Evolutionary conservation across 2,888 invertebrate genomes (phyloP).

Genomic region (Alloscopus bannaensis): DNA sequence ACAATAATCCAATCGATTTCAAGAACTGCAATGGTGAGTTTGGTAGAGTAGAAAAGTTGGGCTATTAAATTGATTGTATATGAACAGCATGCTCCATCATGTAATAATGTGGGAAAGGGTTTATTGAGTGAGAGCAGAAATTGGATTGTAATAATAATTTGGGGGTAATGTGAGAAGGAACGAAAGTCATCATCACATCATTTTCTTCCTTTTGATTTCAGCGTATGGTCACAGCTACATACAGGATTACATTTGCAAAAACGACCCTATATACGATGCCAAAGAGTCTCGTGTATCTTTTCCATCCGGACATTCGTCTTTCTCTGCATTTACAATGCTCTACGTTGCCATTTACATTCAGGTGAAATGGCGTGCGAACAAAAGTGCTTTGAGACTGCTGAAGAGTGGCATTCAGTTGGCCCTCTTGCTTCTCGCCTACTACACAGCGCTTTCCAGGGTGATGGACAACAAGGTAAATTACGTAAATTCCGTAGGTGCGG

Average conservation of each 20-base stretch:
- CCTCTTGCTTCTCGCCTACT: slow-evolving; percentile 87
- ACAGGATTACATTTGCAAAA: slow-evolving; percentile 74
- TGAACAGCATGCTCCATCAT: background rate
- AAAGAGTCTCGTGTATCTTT: slow-evolving; percentile 82
- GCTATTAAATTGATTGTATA: background rate
- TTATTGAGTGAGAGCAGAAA: slow-evolving; percentile 22
- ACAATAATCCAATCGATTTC: slow-evolving; percentile 78
- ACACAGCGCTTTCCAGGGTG: slow-evolving; percentile 91
- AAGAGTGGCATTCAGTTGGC: slow-evolving; percentile 90
- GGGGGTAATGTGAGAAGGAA: slow-evolving; percentile 36
- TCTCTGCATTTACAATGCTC: slow-evolving; percentile 80
- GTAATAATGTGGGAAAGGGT: background rate
- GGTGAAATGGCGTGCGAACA: slow-evolving; percentile 68
- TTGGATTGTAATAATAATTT: background rate
- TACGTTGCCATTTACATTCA: slow-evolving; percentile 72
- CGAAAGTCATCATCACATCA: background rate
- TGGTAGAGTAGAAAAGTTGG: slow-evolving; percentile 71
- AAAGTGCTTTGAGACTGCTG: slow-evolving; percentile 87
- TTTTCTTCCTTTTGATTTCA: slow-evolving; percentile 40
- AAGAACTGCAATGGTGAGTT: slow-evolving; percentile 74
- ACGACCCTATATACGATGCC: slow-evolving; percentile 68
- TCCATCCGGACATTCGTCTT: slow-evolving; percentile 94
- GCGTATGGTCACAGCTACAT: slow-evolving; percentile 71
- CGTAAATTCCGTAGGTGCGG: slow-evolving; percentile 5
- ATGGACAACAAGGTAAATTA: slow-evolving; percentile 87